Base-by-base conservation (phyloP, 92 coral and sea anemone species). In the Plumapathes pennacea region DNA sequence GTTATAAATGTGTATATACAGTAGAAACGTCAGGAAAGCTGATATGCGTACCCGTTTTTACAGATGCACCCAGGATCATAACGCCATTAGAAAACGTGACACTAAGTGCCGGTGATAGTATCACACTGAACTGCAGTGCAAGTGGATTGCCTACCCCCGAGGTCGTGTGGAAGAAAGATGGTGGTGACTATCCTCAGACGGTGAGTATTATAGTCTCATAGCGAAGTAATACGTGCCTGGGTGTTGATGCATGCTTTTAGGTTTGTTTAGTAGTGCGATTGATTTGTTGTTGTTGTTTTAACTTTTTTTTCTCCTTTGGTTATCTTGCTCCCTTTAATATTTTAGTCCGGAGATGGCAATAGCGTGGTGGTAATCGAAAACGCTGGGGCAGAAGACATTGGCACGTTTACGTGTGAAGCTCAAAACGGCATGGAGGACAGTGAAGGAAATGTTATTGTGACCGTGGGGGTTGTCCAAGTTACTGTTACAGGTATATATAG, bases 391-490 rank as follows among this genome's bases (percentile, higher is more conserved):
- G 38, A 61, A 12, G 84, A 77, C 59, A 59, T 67, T 52, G 74
- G 76, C 0, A 45, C 14, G 49, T 77, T 57, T 58, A 56, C 50
- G 26, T 77, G 84, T 33, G 77, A 77, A 32, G 77, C 77, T 4
- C 50, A 15, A 13, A 77, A 77, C 59, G 43, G 5, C 1, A 77
- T 77, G 4, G 67, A 70, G 28, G 71, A 68, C 23, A 62, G 68
- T 22, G 46, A 67, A 13, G 84, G 84, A 34, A 48, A 68, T 38
- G n/a, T 63, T 10, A 67, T 77, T 15, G 84, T 77, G 2, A 69
- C 60, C 5, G 42, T 44, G 18, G 65, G 37, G 15, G 46, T 50
- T 2, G 24, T 68, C 15, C 62, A 72, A 17, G 4, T 77, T 62
- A 67, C 40, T 47, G 70, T 77, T 9, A 69, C 50, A 60, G 53